Evolutionary conservation across 2,113 vertebrate species (phyloP), one percentile per base, ranked within the genome.

Genomic region (Holacanthus passer): DNA sequence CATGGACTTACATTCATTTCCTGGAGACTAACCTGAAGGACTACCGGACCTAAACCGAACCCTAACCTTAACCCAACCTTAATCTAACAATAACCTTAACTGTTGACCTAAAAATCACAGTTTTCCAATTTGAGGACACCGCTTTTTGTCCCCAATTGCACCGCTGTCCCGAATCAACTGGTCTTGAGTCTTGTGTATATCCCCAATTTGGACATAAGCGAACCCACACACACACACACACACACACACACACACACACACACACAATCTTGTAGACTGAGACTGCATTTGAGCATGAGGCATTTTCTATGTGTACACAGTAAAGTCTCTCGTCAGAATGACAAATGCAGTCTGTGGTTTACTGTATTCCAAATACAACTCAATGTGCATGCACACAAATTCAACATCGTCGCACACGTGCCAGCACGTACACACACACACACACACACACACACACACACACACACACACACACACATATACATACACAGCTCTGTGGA

Each of bases 361-460:
- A 77, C 65, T 67, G 41, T 56, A 37, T 59, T 56, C 14, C 39
- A 73, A 66, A 55, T 58, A 60, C 37, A 65, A 22, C 59, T 52
- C 53, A 32, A 50, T 5, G 67, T 68, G 48, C 58, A 70, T 47
- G 19, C 37, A 67, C 52, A 48, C 12, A 52, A 8, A 56, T 43
- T 52, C 31, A 50, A 66, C 63, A 50, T 37, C 22, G 58, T 60
- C 22, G 47, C 47, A 67, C 67, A 71, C 31, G 55, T 67, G 64
- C 45, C 45, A 24, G 41, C 55, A 35, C 24, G 96, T 97, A 92
- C 16, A 47, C 73, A 16, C 64, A 59, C 65, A 59, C 43, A 39
- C 81, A 68, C 60, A 66, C 76, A n/a, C 72, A 50, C 27, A 77
- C n/a, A 77, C 27, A 81, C 65, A 79, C 43, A 77, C n/a, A 50